Evolutionary conservation across 2,797 vertebrate genomes (phyloP).

Genomic region (Basileuterus tristriatus): DNA sequence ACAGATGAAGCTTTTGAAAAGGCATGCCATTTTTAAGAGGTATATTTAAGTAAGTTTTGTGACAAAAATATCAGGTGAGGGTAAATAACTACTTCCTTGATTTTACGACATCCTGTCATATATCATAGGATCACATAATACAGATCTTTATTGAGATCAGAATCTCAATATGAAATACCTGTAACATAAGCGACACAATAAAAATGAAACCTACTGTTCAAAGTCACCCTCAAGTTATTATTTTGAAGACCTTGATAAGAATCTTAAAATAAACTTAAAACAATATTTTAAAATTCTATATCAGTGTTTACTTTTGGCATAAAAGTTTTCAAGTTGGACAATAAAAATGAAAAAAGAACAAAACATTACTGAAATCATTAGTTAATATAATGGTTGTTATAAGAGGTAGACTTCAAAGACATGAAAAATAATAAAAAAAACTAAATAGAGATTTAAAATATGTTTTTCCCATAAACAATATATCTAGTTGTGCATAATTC

Average conservation of each 20-base stretch:
- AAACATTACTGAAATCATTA: background rate
- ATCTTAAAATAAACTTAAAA: background rate
- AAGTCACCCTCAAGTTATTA: background rate
- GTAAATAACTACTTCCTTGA: background rate
- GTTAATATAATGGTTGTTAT: background rate
- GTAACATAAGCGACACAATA: background rate
- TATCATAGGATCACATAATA: background rate
- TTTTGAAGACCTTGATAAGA: background rate
- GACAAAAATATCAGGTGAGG: background rate
- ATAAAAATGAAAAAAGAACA: background rate
- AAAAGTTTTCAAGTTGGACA: background rate
- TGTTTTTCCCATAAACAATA: background rate
- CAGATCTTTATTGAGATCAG: background rate
- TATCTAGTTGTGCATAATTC: fast-evolving
- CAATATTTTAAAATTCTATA: background rate
- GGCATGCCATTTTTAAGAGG: fast-evolving
- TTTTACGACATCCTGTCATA: background rate
- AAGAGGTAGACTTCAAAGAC: background rate
- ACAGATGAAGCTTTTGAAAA: background rate
- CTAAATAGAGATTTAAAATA: background rate
- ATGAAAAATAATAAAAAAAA: background rate
- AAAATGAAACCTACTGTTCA: background rate
- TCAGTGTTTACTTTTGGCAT: background rate
- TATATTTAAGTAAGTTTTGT: background rate
- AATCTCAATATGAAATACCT: background rate